These are phyloP conservation scores for Rhynchopsitta pachyrhyncha DNA, from an alignment of 2,113 vertebrate species.

Conservation along the genomic window DNA sequence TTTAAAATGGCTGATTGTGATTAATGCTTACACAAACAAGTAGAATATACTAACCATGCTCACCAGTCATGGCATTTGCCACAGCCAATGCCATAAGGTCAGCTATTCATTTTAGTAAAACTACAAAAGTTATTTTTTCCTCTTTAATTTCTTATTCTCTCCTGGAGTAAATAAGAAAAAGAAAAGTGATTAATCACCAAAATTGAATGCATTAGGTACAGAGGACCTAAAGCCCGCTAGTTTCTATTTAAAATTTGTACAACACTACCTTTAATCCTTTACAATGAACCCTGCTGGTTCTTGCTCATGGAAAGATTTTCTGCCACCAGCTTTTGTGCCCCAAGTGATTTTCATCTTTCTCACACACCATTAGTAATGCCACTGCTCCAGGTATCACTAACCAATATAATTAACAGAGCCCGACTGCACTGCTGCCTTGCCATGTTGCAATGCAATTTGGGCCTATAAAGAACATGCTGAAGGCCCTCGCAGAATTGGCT, in stretches of 20 bases:
- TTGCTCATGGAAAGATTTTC: neutral
- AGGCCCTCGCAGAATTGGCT: neutral
- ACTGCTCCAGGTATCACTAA: constrained; percentile 27
- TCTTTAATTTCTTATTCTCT: neutral
- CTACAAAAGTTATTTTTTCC: neutral
- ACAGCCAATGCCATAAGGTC: neutral
- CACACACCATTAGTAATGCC: constrained; percentile 22
- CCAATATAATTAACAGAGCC: constrained; percentile 22
- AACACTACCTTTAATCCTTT: neutral
- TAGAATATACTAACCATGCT: neutral
- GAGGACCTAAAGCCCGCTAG: neutral
- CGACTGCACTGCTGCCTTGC: neutral
- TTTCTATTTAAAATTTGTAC: neutral
- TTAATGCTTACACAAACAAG: neutral
- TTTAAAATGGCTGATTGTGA: neutral
- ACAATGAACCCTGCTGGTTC: neutral
- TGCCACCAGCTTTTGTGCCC: neutral
- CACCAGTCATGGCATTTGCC: neutral
- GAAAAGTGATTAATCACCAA: neutral
- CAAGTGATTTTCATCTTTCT: constrained; percentile 48
- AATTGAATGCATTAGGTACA: neutral
- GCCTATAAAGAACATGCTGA: constrained; percentile 10
- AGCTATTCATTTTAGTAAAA: neutral
- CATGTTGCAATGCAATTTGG: neutral
- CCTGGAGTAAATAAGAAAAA: neutral